phyloP scores from a whole-genome alignment of 2,888 invertebrate species.

The Limnephilus marmoratus region DNA sequence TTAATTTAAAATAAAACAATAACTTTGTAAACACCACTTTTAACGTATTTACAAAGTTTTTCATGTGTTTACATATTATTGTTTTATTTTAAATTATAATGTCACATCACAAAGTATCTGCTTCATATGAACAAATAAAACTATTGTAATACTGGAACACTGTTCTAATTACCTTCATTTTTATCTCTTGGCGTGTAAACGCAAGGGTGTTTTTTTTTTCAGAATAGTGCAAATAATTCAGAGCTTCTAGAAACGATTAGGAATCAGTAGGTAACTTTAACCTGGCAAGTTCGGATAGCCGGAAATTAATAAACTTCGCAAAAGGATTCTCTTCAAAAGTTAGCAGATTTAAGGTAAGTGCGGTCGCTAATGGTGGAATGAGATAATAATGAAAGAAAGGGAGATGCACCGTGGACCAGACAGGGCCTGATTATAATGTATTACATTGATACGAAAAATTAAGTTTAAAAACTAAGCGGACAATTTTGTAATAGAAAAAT shows the following conservation, averaged over 20 bases:
- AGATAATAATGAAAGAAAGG: neutral
- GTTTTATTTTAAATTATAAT: too few species aligned
- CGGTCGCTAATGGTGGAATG: neutral
- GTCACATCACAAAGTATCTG: too few species aligned
- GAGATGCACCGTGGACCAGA: neutral
- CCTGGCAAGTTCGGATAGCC: neutral
- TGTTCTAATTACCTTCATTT: neutral
- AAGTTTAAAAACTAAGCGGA: too few species aligned
- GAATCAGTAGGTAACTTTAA: neutral
- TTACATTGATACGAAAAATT: too few species aligned
- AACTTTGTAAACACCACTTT: too few species aligned
- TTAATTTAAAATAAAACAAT: too few species aligned
- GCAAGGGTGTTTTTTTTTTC: neutral
- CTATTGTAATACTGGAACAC: too few species aligned
- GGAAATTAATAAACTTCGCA: neutral
- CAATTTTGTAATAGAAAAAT: too few species aligned
- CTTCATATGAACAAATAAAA: too few species aligned
- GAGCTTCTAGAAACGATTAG: neutral
- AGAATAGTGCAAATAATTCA: neutral
- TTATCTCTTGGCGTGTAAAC: neutral
- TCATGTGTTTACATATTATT: too few species aligned
- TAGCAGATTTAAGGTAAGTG: neutral
- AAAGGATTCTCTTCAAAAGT: neutral
- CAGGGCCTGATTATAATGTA: neutral
- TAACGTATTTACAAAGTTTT: too few species aligned